phyloP scores from a whole-genome alignment of 2,797 vertebrate species.

The Clangula hyemalis region DNA sequence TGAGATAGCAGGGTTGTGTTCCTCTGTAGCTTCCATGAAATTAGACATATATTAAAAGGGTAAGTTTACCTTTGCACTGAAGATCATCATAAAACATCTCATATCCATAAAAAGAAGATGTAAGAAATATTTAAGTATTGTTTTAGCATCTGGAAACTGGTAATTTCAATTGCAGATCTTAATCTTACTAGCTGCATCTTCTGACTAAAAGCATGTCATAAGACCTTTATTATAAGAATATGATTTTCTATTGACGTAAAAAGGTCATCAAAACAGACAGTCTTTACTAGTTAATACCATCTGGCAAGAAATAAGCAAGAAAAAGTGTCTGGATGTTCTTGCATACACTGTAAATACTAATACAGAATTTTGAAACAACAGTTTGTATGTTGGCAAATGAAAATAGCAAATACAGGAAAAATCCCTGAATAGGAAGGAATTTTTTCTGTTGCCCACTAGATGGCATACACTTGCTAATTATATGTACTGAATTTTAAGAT shows the following conservation, averaged over 20 bases:
- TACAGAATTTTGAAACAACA: background rate
- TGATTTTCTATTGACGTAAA: background rate
- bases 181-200: background rate
- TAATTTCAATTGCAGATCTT: background rate
- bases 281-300: background rate
- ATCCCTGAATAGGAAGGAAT: background rate
- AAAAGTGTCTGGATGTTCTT: background rate
- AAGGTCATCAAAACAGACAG: background rate
- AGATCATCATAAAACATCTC: background rate
- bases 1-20: background rate
- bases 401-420: background rate
- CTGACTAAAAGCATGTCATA: background rate
- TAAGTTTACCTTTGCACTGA: background rate
- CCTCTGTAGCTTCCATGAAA: background rate
- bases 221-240: background rate
- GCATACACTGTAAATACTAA: background rate
- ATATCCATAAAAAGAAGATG: background rate
- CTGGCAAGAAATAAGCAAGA: background rate
- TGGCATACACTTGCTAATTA: slow-evolving; percentile 40
- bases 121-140: background rate
- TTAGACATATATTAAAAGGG: background rate
- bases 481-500: background rate
- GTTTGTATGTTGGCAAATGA: background rate
- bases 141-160: background rate
- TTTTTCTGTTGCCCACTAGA: slow-evolving; percentile 45